phyloP scores from a whole-genome alignment of 2,797 vertebrate species.

The Gallinago solitaria region DNA sequence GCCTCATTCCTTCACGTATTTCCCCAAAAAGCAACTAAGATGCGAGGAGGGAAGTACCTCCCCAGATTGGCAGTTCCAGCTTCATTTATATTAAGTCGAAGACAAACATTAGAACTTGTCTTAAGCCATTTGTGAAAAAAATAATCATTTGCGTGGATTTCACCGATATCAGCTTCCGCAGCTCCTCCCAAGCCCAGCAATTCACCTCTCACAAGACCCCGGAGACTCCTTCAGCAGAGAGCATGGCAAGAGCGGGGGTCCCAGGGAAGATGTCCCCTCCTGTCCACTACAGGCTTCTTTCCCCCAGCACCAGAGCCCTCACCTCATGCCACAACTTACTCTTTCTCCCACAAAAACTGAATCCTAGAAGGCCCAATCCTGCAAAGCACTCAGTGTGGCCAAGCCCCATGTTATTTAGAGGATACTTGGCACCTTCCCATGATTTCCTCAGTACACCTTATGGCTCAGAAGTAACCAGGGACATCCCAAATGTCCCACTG shows the following conservation, averaged over 20 bases:
- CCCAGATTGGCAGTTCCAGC: too few relatives aligned
- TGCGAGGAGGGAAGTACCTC: too few relatives aligned
- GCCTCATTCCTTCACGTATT: too few relatives aligned
- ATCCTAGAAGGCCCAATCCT: neutral
- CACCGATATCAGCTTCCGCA: neutral
- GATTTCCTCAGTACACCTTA: neutral
- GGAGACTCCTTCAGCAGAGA: neutral
- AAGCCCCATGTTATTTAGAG: neutral
- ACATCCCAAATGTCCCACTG: neutral
- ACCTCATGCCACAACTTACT: neutral
- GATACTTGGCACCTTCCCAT: fast-evolving
- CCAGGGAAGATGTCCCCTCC: fast-evolving
- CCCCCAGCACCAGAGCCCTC: neutral
- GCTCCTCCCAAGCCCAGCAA: neutral
- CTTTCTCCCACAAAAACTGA: neutral
- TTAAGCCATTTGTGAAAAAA: too few relatives aligned
- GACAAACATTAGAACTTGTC: too few relatives aligned
- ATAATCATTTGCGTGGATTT: neutral
- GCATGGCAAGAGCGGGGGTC: neutral
- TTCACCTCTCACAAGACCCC: neutral
- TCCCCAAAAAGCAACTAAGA: too few relatives aligned
- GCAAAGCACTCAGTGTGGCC: fast-evolving
- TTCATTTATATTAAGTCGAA: too few relatives aligned
- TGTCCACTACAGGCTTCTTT: neutral
- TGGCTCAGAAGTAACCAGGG: neutral